These are phyloP conservation scores for Melikaiella ostensackeni DNA, from an alignment of 2,888 invertebrate species.

Conservation along the genomic window DNA sequence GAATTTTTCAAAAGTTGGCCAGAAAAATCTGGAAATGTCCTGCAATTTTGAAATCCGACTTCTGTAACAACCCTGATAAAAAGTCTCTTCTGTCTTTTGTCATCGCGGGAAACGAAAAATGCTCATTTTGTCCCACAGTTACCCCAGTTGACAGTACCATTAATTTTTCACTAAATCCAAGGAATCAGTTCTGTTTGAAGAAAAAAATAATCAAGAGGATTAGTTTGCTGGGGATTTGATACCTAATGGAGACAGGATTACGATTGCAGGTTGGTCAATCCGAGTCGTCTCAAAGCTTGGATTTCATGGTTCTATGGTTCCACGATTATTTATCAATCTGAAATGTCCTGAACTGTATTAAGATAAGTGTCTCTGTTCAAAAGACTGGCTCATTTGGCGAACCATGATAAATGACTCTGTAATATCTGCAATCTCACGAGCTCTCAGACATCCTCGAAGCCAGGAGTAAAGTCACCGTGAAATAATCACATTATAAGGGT, in stretches of 20 bases:
- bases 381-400: constrained; percentile 27
- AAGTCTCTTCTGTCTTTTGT: background rate
- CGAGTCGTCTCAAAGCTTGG: background rate
- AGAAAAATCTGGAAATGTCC: too few relatives aligned
- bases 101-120: background rate
- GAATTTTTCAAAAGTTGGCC: too few relatives aligned
- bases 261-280: background rate
- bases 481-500: constrained; percentile 54
- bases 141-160: background rate
- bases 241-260: background rate
- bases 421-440: constrained; percentile 51
- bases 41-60: too few relatives aligned
- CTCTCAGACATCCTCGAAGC: constrained; percentile 49
- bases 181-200: background rate
- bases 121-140: background rate
- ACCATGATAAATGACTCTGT: constrained; percentile 38
- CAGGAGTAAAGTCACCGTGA: constrained; percentile 59
- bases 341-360: constrained; percentile 9
- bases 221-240: background rate
- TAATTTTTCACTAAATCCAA: background rate
- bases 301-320: background rate
- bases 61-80: too few relatives aligned
- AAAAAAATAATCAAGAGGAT: constrained; percentile 1
- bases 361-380: constrained; percentile 22
- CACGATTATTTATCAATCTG: constrained; percentile 25